Conservation (phyloP, 2,888 invertebrate species). For the Eucera pruinosa region DNA sequence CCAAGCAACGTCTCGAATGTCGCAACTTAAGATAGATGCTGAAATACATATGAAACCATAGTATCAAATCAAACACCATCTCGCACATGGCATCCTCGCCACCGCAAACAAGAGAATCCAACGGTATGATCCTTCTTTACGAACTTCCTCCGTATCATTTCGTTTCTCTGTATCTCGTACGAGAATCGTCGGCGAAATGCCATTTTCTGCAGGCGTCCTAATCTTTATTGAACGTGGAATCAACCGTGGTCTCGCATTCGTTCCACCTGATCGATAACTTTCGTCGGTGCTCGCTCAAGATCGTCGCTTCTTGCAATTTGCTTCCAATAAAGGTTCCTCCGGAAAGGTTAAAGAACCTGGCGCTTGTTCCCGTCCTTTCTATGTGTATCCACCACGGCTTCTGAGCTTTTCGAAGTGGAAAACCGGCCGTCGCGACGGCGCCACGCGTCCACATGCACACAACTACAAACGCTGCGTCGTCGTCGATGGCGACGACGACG, state of each 20-base stretch:
- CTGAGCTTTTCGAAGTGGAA: slow-evolving; percentile 57
- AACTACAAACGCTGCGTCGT: slow-evolving; percentile 1
- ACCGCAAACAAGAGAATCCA: background rate
- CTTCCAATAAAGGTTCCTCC: slow-evolving; percentile 46
- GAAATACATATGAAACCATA: background rate
- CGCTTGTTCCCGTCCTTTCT: slow-evolving; percentile 6
- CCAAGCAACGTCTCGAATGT: background rate
- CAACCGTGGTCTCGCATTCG: slow-evolving; percentile 3
- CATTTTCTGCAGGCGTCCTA: slow-evolving; percentile 25
- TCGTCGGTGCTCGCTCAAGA: background rate
- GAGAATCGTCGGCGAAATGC: background rate
- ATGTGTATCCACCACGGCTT: slow-evolving; percentile 21
- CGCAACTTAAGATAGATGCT: background rate
- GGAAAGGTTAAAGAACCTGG: slow-evolving; percentile 55
- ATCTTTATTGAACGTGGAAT: slow-evolving; percentile 36
- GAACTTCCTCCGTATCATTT: background rate
- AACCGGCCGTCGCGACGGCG: slow-evolving; percentile 65
- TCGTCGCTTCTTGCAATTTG: slow-evolving; percentile 39
- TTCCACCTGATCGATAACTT: slow-evolving; percentile 42
- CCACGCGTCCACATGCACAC: slow-evolving; percentile 36
- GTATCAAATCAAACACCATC: slow-evolving; percentile 6
- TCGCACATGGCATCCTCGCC: background rate
- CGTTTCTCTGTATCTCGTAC: background rate
- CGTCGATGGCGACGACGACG: slow-evolving; percentile 11
- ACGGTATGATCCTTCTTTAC: background rate